Base-by-base conservation (phyloP, 2,797 vertebrate genomes). In the Sebastolobus altivelis region DNA sequence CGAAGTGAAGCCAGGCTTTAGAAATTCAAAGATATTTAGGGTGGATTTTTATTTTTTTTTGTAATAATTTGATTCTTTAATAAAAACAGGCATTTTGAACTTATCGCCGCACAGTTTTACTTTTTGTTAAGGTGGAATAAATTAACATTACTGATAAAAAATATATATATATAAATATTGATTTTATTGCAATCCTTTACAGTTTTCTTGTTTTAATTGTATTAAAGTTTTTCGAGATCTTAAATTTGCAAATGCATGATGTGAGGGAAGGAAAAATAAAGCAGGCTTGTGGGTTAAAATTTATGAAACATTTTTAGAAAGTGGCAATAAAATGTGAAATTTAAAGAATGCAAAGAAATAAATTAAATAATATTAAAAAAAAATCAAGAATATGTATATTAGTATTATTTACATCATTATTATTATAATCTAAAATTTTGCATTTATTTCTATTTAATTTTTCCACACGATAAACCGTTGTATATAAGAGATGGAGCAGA, bases 401-500 rank as follows among this genome's bases (percentile, higher is more conserved):
- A 4, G 38, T 38, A 38, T 65, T 65, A 58, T 81, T 52, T 33
- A 18, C 37, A 3, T 46, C 16, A 63, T 63, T 31, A 62, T 38
- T 59, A 46, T 52, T 72, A 65, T 55, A 1, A 58, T 68, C 2
- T 40, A 9, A 37, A 22, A 22, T 27, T 16, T 16, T 12, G 0
- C 9, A 8, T 69, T 16, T 20, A 22, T 75, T 49, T 61, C 5
- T 58, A 6, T 14, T 63, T 12, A 1, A 2, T 43, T 27, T 62
- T 18, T 65, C 6, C 63, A 12, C 46, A 35, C 27, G 4, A 0
- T 31, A 60, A 46, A 46, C 3, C 71, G 12, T 27, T 14, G 40
- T 20, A 6, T 8, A 6, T 49, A 16, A 49, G 22, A 65, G 79
- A 49, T 78, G 75, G 75, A 87, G 89, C 76, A 92, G 83, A 80